These are phyloP conservation scores for Vimba vimba DNA, from an alignment of 2,113 vertebrate species.

Conservation along the genomic window DNA sequence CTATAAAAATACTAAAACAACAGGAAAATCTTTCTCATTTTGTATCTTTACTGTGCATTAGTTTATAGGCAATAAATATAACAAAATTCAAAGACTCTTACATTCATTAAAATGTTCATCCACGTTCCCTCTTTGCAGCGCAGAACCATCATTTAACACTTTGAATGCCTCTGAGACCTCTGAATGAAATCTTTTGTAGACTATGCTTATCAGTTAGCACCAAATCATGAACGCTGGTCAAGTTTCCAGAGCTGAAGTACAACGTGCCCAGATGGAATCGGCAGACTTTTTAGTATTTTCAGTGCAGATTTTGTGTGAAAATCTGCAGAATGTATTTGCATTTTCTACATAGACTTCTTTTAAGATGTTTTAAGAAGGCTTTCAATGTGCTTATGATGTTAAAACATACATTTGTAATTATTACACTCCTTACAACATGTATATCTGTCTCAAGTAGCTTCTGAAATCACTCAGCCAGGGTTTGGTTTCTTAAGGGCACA, in stretches of 20 bases:
- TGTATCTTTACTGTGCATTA: slow-evolving; percentile 38
- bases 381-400: slow-evolving; percentile 2
- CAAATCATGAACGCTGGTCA: not conserved
- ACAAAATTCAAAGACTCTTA: slow-evolving; percentile 34
- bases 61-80: slow-evolving; percentile 42
- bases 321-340: not conserved
- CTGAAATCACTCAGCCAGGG: not conserved
- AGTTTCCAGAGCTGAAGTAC: not conserved
- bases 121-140: not conserved
- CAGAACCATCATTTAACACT: not conserved
- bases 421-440: not conserved
- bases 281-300: not conserved
- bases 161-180: not conserved
- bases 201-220: slow-evolving; percentile 3
- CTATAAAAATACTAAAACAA: slow-evolving; percentile 28
- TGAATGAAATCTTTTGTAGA: slow-evolving; percentile 11
- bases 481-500: slow-evolving; percentile 15
- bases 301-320: not conserved
- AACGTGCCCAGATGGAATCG: not conserved
- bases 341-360: not conserved
- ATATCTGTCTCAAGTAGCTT: not conserved
- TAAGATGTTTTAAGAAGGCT: not conserved
- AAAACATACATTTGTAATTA: not conserved
- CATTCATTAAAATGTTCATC: slow-evolving; percentile 23
- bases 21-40: slow-evolving; percentile 29